Conservation (phyloP, 2,797 vertebrate species). For the Alca torda region DNA sequence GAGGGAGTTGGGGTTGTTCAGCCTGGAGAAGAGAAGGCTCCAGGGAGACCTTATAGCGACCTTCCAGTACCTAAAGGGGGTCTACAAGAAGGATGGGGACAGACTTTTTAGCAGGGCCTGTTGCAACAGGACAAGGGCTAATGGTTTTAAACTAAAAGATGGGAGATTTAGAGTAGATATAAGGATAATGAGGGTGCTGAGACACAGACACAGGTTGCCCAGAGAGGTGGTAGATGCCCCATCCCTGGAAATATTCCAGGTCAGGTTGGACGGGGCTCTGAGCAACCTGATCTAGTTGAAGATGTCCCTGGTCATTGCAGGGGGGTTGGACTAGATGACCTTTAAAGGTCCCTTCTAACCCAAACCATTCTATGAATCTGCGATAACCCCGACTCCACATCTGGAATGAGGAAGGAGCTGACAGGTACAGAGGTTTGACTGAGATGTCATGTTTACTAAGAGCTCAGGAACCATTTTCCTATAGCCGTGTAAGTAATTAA, state of each 20-base stretch:
- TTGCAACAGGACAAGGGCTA: neutral
- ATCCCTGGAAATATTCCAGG: neutral
- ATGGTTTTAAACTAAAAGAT: neutral
- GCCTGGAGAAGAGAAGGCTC: neutral
- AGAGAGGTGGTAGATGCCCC: neutral
- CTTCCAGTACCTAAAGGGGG: neutral
- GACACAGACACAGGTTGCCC: neutral
- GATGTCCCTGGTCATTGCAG: neutral
- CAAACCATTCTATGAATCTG: neutral
- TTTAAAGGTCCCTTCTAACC: neutral
- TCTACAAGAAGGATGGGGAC: neutral
- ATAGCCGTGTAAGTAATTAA: neutral
- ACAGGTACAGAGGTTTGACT: neutral
- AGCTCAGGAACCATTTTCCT: neutral
- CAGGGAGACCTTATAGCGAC: fast-evolving
- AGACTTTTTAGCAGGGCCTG: neutral
- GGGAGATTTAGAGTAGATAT: neutral
- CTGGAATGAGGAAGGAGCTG: neutral
- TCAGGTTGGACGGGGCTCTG: neutral
- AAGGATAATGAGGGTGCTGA: neutral
- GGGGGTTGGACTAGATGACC: neutral
- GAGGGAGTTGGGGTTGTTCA: neutral
- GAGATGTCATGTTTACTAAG: neutral
- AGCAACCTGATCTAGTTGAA: neutral
- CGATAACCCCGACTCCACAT: neutral